Evolutionary conservation across 2,888 invertebrate genomes (phyloP), one percentile per base, ranked within the genome.

Genomic region (Chesias legatella): DNA sequence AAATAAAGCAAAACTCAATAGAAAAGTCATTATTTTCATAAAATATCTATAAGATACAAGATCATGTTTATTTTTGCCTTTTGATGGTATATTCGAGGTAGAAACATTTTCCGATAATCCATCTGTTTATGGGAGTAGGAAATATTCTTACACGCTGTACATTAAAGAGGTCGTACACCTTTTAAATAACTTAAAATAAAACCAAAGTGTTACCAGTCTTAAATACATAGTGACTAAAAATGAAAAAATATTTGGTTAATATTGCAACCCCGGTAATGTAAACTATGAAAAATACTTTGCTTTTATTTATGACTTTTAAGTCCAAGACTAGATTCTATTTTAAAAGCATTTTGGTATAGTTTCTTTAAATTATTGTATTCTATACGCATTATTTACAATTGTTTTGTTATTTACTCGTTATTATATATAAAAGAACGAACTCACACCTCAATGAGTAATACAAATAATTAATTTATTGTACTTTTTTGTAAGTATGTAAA

Each of bases 171-270:
- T 30, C 26, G n/a, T n/a, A n/a, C n/a, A 30, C 31, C 32, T 1
- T 7, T 6, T 41, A 25, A 40, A 33, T 48, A 37, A 10, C 38
- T 33, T 37, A 43, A 54, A 40, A 50, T 42, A 42, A 46, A 51
- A 52, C 35, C 33, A 50, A 41, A 55, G 48, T 53, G 43, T 56
- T 58, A 56, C 60, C 62, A 66, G 64, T 67, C 64, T 64, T 68
- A 66, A 62, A 55, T 53, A 50, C 60, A 33, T 27, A 47, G 45
- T 63, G 57, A 63, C 51, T 61, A 51, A 40, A 43, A 43, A 51
- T 39, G 36, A 52, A 46, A 25, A 25, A 27, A 33, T 41, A 30
- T 45, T 45, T 45, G 45, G 45, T 41, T 33, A 10, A 36, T 25
- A 45, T 45, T 45, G 36, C 45, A 40, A 40, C 32, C 30, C 27